A percentile compares a stretch with the other conserved stretches of the same genome.
Evolutionary conservation across 2,888 invertebrate genomes (phyloP).

Genomic region (Macrosoma leucophasiata): DNA sequence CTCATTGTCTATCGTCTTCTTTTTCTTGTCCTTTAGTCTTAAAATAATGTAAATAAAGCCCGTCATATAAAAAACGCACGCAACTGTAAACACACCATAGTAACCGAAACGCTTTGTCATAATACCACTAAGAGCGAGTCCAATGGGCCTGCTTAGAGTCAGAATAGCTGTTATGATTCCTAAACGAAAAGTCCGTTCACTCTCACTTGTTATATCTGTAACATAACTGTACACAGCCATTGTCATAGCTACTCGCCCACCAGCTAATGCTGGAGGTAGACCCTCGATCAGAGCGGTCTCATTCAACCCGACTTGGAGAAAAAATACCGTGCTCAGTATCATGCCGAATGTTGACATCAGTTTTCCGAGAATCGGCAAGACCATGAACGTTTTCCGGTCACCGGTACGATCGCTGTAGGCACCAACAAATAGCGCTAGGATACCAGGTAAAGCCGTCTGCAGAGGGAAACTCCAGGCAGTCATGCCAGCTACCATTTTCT

Average conservation of each 20-base stretch:
- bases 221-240: constrained; percentile 79
- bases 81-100: constrained; percentile 62
- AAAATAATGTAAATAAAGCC: constrained; percentile 63
- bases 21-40: constrained; percentile 53
- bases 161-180: constrained; percentile 76
- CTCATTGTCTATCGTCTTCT: constrained; percentile 49
- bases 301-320: constrained; percentile 71
- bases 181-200: constrained; percentile 77
- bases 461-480: constrained; percentile 75
- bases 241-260: constrained; percentile 77
- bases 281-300: constrained; percentile 74
- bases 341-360: constrained; percentile 70
- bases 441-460: constrained; percentile 74
- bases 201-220: constrained; percentile 74
- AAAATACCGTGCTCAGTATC: constrained; percentile 75
- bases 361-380: constrained; percentile 76
- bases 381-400: constrained; percentile 75
- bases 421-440: constrained; percentile 75
- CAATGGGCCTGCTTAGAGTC: constrained; percentile 70
- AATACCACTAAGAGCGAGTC: constrained; percentile 72
- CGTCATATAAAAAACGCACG: constrained; percentile 58
- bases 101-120: constrained; percentile 67
- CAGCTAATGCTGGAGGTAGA: constrained; percentile 76
- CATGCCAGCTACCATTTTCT: constrained; percentile 73
- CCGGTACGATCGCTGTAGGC: constrained; percentile 80